Evolutionary conservation across 2,113 vertebrate genomes (phyloP).

Genomic region (Meleagris gallopavo): DNA sequence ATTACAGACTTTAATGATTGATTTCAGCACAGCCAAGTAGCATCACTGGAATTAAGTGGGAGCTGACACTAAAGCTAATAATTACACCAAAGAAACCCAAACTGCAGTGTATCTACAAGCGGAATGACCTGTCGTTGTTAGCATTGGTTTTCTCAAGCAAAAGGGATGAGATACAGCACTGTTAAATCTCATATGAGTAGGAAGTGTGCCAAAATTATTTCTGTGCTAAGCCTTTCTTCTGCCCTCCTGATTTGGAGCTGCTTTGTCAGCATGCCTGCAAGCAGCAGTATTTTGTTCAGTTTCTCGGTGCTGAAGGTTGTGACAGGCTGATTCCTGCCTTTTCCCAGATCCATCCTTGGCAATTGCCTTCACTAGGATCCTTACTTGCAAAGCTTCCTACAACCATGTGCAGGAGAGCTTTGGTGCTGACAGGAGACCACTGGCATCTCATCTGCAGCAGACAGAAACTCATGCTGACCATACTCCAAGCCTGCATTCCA

Average conservation of each 20-base stretch:
- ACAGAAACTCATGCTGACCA: background rate
- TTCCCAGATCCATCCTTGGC: background rate
- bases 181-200: background rate
- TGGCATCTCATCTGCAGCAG: background rate
- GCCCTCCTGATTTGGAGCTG: background rate
- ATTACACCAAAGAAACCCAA: background rate
- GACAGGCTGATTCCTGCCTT: background rate
- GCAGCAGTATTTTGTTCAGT: background rate
- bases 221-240: background rate
- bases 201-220: background rate
- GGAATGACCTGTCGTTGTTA: fast-evolving
- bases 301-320: background rate
- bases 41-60: background rate
- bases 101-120: background rate
- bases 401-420: background rate
- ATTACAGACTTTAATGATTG: background rate
- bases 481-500: background rate
- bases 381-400: background rate
- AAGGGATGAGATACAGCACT: background rate
- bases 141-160: background rate
- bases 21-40: background rate
- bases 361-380: background rate
- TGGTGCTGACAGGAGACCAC: background rate
- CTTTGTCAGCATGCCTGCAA: background rate
- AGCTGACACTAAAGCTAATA: background rate